phyloP scores from a whole-genome alignment of 1,140 invertebrate species.

The Cheumatopsyche charites region DNA sequence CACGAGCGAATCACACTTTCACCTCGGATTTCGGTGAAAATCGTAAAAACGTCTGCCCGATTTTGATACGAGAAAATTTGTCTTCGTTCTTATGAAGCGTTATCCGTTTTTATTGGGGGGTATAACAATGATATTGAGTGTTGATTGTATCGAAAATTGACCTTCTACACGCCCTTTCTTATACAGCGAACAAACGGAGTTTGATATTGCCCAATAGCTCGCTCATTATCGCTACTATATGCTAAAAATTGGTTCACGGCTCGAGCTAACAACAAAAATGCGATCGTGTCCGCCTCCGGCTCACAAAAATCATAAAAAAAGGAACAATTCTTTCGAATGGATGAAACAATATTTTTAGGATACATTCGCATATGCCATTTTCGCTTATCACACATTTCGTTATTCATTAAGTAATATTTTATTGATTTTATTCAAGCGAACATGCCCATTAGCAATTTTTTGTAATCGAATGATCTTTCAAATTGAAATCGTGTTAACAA shows the following conservation, averaged over 20 bases:
- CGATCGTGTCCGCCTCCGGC: slow-evolving; percentile 27
- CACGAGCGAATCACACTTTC: slow-evolving; percentile 18
- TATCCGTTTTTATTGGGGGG: neutral
- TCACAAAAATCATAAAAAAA: slow-evolving; percentile 8
- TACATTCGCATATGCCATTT: neutral
- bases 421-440: no score
- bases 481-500: neutral
- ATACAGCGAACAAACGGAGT: neutral
- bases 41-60: neutral
- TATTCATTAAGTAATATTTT: no score
- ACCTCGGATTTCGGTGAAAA: neutral
- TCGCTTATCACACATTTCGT: no score
- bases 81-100: neutral
- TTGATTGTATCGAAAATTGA: slow-evolving; percentile 4
- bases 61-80: neutral
- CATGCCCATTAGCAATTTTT: no score
- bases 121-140: slow-evolving; percentile 12
- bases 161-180: slow-evolving; percentile 28
- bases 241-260: slow-evolving; percentile 31
- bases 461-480: no score
- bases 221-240: slow-evolving; percentile 18
- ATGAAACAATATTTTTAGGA: neutral
- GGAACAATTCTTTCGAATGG: slow-evolving; percentile 9
- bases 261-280: slow-evolving; percentile 7
- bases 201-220: slow-evolving; percentile 20